Conservation (phyloP, 2,888 invertebrate species). For the Saturnia japonica region DNA sequence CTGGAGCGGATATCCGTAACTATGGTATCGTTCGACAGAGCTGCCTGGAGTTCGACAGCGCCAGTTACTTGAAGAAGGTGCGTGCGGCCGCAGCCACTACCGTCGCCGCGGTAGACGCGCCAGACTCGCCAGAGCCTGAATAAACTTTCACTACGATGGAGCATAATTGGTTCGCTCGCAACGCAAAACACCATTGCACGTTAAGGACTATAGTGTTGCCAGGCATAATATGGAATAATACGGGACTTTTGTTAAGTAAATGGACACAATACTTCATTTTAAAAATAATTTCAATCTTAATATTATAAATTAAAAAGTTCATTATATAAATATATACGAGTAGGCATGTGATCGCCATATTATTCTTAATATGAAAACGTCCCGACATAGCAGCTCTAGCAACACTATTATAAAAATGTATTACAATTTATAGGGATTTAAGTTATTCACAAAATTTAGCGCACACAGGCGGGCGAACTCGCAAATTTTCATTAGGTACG, state of each 20-base stretch:
- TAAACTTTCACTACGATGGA: constrained; percentile 40
- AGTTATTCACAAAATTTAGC: constrained; percentile 25
- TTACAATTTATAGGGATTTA: neutral
- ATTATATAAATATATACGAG: neutral
- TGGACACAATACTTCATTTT: neutral
- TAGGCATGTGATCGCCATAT: neutral
- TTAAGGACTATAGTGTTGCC: constrained; percentile 24
- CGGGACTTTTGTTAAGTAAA: no score
- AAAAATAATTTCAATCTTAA: no score
- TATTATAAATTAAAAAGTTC: neutral
- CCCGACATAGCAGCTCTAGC: neutral
- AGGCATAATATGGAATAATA: constrained; percentile 1
- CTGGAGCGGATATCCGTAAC: constrained; percentile 28
- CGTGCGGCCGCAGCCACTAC: constrained; percentile 68
- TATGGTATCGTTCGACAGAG: constrained; percentile 62
- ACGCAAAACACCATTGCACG: constrained; percentile 30
- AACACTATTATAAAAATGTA: neutral
- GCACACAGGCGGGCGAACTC: constrained; percentile 37
- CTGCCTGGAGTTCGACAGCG: constrained; percentile 81
- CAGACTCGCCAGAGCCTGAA: constrained; percentile 78
- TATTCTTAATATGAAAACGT: neutral
- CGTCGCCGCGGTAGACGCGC: constrained; percentile 68
- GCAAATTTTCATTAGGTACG: constrained; percentile 20
- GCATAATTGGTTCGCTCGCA: constrained; percentile 31
- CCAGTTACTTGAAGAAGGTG: constrained; percentile 72